Percentiles rank a stretch among this genome's conserved stretches.
These are phyloP conservation scores for Agrochola lychnidis DNA, from an alignment of 2,888 invertebrate genomes.

Conservation along the genomic window DNA sequence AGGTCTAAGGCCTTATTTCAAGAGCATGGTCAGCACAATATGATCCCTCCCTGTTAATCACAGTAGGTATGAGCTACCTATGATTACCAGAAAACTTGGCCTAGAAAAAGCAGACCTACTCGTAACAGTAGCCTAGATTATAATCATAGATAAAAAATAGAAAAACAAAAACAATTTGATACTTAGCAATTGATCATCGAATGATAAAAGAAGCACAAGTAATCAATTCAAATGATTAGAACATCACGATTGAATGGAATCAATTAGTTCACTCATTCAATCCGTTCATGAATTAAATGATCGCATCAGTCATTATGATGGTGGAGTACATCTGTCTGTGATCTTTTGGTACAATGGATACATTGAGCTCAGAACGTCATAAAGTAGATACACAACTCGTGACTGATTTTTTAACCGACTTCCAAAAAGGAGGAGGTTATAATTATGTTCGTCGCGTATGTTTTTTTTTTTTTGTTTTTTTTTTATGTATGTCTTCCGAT, in stretches of 20 bases:
- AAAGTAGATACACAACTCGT: background rate
- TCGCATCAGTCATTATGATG: constrained; percentile 49
- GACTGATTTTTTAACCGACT: no score
- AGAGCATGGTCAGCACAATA: background rate
- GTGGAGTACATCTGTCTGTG: constrained; percentile 30
- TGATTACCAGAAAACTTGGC: no score
- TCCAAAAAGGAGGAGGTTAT: no score
- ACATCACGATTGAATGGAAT: constrained; percentile 56
- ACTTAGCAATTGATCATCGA: constrained; percentile 33
- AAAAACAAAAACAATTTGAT: constrained; percentile 23
- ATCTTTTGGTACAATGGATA: constrained; percentile 26
- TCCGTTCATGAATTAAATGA: constrained; percentile 56
- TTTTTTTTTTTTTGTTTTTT: no score
- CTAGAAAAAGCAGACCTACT: background rate
- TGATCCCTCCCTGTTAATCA: no score
- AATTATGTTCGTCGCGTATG: no score
- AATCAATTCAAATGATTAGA: constrained; percentile 60
- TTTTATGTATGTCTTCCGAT: no score
- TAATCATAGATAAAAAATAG: background rate
- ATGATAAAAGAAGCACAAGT: constrained; percentile 50
- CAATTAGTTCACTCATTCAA: constrained; percentile 63
- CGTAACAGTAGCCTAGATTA: background rate
- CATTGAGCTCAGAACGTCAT: background rate
- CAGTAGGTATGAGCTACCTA: no score
- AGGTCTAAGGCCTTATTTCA: background rate